Evolutionary conservation across 2,888 invertebrate genomes (phyloP).

Genomic region (Acrobasis consociella): DNA sequence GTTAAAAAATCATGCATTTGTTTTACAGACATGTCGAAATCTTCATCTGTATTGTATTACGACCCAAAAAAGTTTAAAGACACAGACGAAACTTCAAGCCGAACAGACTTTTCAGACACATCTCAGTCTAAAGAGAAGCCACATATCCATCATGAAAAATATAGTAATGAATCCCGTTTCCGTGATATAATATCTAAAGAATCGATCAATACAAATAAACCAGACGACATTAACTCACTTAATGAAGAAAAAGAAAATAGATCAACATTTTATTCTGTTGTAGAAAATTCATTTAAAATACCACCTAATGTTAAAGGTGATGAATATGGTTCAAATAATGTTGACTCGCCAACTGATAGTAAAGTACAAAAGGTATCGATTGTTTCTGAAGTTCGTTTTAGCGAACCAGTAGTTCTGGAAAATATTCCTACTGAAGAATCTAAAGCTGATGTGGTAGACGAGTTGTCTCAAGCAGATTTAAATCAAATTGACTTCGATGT

Average conservation of each 20-base stretch:
- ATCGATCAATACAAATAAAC: neutral
- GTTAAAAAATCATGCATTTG: slow-evolving; percentile 3
- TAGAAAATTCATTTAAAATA: no score
- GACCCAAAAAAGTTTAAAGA: neutral
- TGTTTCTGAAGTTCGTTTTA: slow-evolving; percentile 6
- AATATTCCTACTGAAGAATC: neutral
- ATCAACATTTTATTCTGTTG: no score
- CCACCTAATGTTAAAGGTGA: neutral
- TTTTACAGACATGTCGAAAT: neutral
- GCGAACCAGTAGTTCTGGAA: neutral
- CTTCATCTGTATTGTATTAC: neutral
- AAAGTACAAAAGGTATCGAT: neutral
- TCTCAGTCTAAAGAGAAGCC: neutral
- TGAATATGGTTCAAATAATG: neutral
- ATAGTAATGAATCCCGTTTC: neutral
- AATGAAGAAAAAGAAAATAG: no score
- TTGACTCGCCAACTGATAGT: neutral
- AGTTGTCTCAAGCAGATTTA: no score
- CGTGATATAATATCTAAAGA: neutral
- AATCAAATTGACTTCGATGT: no score
- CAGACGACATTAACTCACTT: no score
- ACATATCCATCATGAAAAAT: neutral
- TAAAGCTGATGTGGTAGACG: neutral
- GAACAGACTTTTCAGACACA: neutral
- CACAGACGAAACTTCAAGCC: neutral